A percentile compares a stretch with the other conserved stretches of the same genome.
These are phyloP conservation scores for Tyrophagus putrescentiae DNA, from an alignment of 1,140 invertebrate genomes.

Conservation along the genomic window DNA sequence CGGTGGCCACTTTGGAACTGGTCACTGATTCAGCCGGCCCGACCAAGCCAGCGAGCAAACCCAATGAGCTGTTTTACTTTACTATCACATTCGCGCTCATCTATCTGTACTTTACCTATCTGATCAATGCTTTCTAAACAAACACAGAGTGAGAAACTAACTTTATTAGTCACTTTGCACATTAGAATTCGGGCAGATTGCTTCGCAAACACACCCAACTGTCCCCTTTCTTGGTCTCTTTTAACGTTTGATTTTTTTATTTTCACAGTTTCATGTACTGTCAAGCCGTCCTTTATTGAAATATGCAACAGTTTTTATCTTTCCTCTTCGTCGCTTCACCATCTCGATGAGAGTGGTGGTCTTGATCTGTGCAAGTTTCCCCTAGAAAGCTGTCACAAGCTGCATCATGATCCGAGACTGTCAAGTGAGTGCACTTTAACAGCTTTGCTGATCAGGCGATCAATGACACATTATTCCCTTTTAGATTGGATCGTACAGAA, in stretches of 20 bases:
- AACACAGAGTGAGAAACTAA: too few relatives aligned
- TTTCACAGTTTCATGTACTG: too few relatives aligned
- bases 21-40: neutral
- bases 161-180: too few relatives aligned
- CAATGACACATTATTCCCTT: too few relatives aligned
- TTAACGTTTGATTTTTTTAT: neutral
- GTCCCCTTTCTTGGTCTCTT: neutral
- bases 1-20: neutral
- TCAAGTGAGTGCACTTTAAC: conserved; percentile 9
- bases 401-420: conserved; percentile 12
- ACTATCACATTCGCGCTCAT: neutral
- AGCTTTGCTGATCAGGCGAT: neutral
- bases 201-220: too few relatives aligned
- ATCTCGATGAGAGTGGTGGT: neutral
- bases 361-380: neutral
- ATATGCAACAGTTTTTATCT: conserved; percentile 1
- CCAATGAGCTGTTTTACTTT: neutral
- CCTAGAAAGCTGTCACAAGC: neutral
- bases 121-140: neutral
- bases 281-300: neutral
- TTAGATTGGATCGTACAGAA: conserved; percentile 13
- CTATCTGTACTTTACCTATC: neutral
- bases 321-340: neutral
- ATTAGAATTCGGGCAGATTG: too few relatives aligned
- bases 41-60: neutral